phyloP scores from a whole-genome alignment of 2,888 invertebrate species.

The Chymomyza amoena region DNA sequence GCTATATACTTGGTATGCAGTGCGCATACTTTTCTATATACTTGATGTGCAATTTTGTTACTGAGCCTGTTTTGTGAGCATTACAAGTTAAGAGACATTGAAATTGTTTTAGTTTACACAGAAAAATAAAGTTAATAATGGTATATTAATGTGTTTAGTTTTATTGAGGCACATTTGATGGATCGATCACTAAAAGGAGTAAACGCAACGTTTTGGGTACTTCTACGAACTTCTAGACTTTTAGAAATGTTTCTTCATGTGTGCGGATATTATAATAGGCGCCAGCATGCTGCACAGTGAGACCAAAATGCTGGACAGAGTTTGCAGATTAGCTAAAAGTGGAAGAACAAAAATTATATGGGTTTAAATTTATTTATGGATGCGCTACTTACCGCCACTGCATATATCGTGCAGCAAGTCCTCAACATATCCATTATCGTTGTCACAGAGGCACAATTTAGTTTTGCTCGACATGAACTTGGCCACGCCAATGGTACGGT shows the following conservation, averaged over 20 bases:
- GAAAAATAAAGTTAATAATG: slow-evolving; percentile 14
- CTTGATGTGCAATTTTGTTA: slow-evolving; percentile 3
- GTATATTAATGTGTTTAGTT: slow-evolving; percentile 31
- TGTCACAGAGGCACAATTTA: slow-evolving; percentile 82
- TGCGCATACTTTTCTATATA: not conserved
- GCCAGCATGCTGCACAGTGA: slow-evolving; percentile 63
- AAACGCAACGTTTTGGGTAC: slow-evolving; percentile 34
- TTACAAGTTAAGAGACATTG: slow-evolving; percentile 27
- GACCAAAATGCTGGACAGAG: slow-evolving; percentile 61
- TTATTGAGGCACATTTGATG: slow-evolving; percentile 69
- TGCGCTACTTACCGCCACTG: slow-evolving; percentile 79
- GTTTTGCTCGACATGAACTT: slow-evolving; percentile 78
- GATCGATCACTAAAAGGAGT: slow-evolving; percentile 58
- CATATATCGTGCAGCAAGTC: slow-evolving; percentile 81
- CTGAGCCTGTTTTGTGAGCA: slow-evolving; percentile 1
- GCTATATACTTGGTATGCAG: slow-evolving; percentile 3
- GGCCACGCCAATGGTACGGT: slow-evolving; percentile 78
- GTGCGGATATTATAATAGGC: slow-evolving; percentile 65
- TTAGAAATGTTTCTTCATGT: slow-evolving; percentile 69
- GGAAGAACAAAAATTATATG: not conserved
- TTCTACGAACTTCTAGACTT: slow-evolving; percentile 25
- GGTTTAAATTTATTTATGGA: not conserved
- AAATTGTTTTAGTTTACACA: slow-evolving; percentile 1
- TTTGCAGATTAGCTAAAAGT: slow-evolving; percentile 60
- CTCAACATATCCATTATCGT: slow-evolving; percentile 83